A percentile compares a stretch with the other conserved stretches of the same genome.
Conservation (phyloP, 2,888 invertebrate genomes). For the Hirtodrosophila duncani region DNA sequence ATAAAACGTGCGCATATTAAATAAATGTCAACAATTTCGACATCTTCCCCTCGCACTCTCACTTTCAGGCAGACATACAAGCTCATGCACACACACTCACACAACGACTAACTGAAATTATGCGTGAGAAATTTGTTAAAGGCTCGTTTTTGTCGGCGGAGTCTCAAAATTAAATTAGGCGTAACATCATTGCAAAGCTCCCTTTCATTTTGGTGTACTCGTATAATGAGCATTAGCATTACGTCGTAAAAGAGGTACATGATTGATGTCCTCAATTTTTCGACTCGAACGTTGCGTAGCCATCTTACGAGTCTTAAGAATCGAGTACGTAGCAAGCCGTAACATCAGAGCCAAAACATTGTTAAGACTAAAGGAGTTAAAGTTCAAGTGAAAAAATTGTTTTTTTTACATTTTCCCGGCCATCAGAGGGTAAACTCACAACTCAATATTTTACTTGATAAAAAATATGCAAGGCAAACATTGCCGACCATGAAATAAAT, state of each 20-base stretch:
- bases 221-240: conserved; percentile 68
- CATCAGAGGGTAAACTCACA: no score
- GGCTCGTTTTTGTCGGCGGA: conserved; percentile 23
- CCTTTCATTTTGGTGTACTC: conserved; percentile 60
- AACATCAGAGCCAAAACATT: no score
- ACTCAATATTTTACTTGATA: no score
- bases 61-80: conserved; percentile 2
- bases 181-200: conserved; percentile 64
- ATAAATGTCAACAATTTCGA: conserved; percentile 69
- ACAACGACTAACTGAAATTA: conserved; percentile 42
- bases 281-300: no score
- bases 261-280: conserved; percentile 48
- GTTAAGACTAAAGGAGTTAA: no score
- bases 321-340: no score
- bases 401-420: no score
- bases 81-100: conserved; percentile 4
- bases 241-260: conserved; percentile 42
- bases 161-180: conserved; percentile 67
- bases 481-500: no score
- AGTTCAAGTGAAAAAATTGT: no score
- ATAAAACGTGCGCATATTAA: conserved; percentile 73
- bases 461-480: no score
- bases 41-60: conserved; percentile 22
- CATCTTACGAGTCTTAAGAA: no score
- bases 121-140: conserved; percentile 53